Evolutionary conservation across 2,797 vertebrate species (phyloP).

Genomic region (Botia almorhae): DNA sequence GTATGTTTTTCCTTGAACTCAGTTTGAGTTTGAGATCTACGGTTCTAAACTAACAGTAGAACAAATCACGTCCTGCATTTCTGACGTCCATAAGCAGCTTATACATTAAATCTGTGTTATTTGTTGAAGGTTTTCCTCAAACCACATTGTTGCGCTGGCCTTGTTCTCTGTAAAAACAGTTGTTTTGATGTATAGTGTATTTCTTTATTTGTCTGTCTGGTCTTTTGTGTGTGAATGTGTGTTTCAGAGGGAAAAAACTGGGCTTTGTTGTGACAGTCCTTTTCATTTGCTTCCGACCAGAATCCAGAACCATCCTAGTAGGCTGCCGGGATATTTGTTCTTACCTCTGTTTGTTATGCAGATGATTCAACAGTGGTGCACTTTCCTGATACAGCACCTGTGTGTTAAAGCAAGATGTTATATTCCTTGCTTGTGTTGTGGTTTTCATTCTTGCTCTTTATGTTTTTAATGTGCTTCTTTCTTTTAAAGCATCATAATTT

Average conservation of each 20-base stretch:
- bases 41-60: not conserved
- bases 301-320: constrained; percentile 21
- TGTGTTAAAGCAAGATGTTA: constrained; percentile 16
- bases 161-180: constrained; percentile 15
- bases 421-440: not conserved
- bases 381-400: not conserved
- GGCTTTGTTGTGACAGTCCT: constrained; percentile 35
- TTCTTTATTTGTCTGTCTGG: constrained; percentile 38
- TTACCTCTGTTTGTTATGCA: constrained; percentile 29
- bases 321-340: constrained; percentile 27
- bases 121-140: constrained; percentile 4
- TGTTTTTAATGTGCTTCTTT: not conserved
- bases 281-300: constrained; percentile 28
- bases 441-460: not conserved
- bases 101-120: constrained; percentile 21
- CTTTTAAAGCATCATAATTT: not conserved
- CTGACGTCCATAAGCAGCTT: not conserved
- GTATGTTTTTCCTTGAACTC: too few relatives aligned
- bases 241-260: constrained; percentile 25
- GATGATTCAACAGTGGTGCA: not conserved
- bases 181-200: constrained; percentile 21
- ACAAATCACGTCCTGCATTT: not conserved
- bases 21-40: too few relatives aligned
- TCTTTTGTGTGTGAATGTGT: constrained; percentile 22
- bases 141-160: constrained; percentile 7